Evolutionary conservation across 37 sponge, comb jelly and placozoan species (phyloP), one percentile per base, ranked within the genome.

Genomic region (Ianthella basta): DNA sequence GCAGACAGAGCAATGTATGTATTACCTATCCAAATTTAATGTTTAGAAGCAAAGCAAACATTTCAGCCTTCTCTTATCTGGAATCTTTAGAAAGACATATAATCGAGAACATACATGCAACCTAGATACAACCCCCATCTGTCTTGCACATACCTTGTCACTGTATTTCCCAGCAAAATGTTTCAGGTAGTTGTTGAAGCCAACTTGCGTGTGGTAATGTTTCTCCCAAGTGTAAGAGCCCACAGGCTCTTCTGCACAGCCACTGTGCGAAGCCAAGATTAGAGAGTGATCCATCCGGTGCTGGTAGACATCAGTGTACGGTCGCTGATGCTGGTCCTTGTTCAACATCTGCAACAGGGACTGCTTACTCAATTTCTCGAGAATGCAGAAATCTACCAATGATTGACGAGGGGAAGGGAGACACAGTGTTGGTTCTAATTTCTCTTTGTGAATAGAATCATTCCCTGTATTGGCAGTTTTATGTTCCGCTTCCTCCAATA

Each of bases 101-200:
- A 69, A 27, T 4, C 19, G 6, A 36, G 56, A 12, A 55, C 55
- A 64, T n/a, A 64, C 19, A 14, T 59, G 4, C 61, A 36, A 12
- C 8, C 82, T n/a, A n/a, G n/a, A n/a, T n/a, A n/a, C n/a, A n/a
- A n/a, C n/a, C n/a, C n/a, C n/a, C n/a, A n/a, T n/a, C n/a, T n/a
- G n/a, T n/a, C n/a, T n/a, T n/a, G n/a, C 34, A 33, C 39, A 14
- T 57, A 81, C 82, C 12, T 57, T 53, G 80, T 56, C 69, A 21
- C 94, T 90, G 79, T 73, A 86, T 24, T 20, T 33, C 14, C 72
- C 33, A 8, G 85, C 56, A 10, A 92, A 65, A 54, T 89, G 60
- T 30, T 80, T 34, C 15, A 95, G 85, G 60, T 87, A 95, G 44
- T 95, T 89, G 66, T 83, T 83, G 72, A 95, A 95, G 18, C 95